A percentile compares a stretch with the other conserved stretches of the same genome.
These are phyloP conservation scores for Diorhabda elongata DNA, from an alignment of 1,140 invertebrate genomes.

Conservation along the genomic window DNA sequence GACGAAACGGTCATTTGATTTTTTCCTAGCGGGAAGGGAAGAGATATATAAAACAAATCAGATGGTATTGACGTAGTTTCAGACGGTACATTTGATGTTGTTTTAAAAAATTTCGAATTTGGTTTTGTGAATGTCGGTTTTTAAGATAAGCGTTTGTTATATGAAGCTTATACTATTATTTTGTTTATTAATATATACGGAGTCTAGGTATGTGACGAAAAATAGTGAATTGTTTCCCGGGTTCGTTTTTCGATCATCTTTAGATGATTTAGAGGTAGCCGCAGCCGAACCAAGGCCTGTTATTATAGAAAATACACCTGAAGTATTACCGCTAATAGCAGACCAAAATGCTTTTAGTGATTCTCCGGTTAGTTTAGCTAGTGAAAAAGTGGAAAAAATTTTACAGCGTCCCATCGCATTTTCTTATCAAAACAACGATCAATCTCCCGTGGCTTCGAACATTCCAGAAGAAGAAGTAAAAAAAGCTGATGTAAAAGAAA, in stretches of 20 bases:
- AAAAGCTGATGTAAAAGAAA: conserved; percentile 8
- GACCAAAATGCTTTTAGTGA: conserved; percentile 12
- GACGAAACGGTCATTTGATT: conserved; percentile 10
- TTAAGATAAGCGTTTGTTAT: not conserved
- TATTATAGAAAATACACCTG: conserved; percentile 25
- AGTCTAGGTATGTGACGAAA: not conserved
- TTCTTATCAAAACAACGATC: conserved; percentile 30
- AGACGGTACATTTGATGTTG: not conserved
- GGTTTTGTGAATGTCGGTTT: not conserved
- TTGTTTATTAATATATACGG: not conserved
- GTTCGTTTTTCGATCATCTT: not conserved
- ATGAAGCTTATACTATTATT: not conserved
- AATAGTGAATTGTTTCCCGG: not conserved
- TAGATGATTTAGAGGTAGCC: conserved; percentile 24
- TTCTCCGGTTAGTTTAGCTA: conserved; percentile 24
- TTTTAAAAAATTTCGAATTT: not conserved
- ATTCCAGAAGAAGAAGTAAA: conserved; percentile 7
- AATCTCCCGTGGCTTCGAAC: not conserved
- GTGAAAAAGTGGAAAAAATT: conserved; percentile 36
- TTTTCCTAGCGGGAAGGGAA: conserved; percentile 12
- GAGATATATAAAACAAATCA: conserved; percentile 14
- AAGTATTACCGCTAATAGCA: conserved; percentile 23
- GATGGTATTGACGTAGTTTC: not conserved
- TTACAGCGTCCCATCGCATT: conserved; percentile 32
- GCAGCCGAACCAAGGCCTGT: conserved; percentile 35